Conservation (phyloP, 92 coral and sea anemone genomes). For the Umimayanthus kanabou region DNA sequence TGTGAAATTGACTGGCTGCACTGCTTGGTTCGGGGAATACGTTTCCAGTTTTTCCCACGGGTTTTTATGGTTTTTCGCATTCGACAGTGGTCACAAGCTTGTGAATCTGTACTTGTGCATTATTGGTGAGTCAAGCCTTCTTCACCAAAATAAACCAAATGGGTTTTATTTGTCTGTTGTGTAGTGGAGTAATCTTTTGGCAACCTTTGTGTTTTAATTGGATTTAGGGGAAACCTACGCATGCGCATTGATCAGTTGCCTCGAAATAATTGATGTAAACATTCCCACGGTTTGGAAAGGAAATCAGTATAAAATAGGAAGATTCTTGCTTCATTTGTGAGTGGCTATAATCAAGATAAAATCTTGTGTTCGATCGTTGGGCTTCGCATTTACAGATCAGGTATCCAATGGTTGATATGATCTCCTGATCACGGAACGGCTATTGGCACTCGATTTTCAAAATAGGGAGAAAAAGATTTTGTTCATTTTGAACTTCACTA, state of each 20-base stretch:
- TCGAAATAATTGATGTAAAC: background rate
- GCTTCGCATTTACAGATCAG: background rate
- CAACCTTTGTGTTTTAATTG: too few species aligned
- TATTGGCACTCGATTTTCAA: background rate
- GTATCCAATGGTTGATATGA: background rate
- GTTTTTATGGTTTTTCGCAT: too few species aligned
- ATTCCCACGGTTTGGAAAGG: background rate
- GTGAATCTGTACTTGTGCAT: too few species aligned
- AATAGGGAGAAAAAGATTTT: background rate
- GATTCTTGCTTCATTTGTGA: background rate
- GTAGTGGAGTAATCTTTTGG: too few species aligned
- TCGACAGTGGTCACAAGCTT: too few species aligned
- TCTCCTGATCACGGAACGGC: conserved; percentile 3
- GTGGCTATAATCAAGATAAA: background rate
- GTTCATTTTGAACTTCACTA: background rate
- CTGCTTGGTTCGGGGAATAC: too few species aligned
- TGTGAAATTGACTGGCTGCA: too few species aligned
- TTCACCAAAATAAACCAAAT: too few species aligned
- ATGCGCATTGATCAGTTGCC: background rate
- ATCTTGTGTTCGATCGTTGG: background rate
- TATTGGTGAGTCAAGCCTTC: too few species aligned
- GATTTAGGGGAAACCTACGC: background rate
- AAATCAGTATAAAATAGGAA: too few species aligned
- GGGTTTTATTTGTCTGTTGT: too few species aligned
- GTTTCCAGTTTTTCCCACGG: too few species aligned